These are phyloP conservation scores for Lagenorhynchus albirostris DNA, from an alignment of 2,113 vertebrate species.

Conservation along the genomic window DNA sequence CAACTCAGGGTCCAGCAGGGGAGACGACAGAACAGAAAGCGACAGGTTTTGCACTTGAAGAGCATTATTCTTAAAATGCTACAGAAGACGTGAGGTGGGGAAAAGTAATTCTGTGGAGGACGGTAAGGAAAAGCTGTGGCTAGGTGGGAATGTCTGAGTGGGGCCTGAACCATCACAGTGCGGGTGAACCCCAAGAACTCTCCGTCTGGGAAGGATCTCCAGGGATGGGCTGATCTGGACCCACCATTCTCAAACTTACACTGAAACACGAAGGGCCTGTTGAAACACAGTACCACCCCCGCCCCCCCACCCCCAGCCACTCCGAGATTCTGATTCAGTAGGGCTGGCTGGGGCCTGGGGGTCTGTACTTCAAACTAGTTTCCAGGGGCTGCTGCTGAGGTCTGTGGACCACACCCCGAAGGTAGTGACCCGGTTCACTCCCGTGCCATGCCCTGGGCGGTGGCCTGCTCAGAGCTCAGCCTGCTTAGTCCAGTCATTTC, in stretches of 20 bases:
- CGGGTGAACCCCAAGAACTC: not conserved
- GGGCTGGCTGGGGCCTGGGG: rapidly evolving
- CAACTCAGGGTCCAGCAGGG: not conserved
- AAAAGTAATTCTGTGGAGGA: not conserved
- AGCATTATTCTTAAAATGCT: not conserved
- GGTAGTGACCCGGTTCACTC: not conserved
- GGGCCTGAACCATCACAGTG: not conserved
- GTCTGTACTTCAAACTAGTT: not conserved
- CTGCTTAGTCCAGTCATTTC: not conserved
- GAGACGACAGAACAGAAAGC: not conserved
- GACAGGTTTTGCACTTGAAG: not conserved
- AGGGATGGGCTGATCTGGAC: not conserved
- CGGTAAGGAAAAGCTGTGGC: not conserved
- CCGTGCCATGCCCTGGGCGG: not conserved
- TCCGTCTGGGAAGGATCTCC: not conserved
- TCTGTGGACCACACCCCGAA: not conserved
- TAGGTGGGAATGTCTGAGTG: not conserved
- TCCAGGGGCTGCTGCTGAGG: not conserved
- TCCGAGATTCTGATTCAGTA: rapidly evolving
- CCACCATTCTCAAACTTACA: not conserved
- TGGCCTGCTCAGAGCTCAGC: not conserved
- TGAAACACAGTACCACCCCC: not conserved
- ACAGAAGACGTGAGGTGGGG: not conserved
- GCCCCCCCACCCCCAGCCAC: not conserved
- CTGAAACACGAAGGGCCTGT: not conserved